A percentile compares a stretch with the other conserved stretches of the same genome.
Conservation (phyloP, 1,140 invertebrate species). For the Sycophaga agraensis region DNA sequence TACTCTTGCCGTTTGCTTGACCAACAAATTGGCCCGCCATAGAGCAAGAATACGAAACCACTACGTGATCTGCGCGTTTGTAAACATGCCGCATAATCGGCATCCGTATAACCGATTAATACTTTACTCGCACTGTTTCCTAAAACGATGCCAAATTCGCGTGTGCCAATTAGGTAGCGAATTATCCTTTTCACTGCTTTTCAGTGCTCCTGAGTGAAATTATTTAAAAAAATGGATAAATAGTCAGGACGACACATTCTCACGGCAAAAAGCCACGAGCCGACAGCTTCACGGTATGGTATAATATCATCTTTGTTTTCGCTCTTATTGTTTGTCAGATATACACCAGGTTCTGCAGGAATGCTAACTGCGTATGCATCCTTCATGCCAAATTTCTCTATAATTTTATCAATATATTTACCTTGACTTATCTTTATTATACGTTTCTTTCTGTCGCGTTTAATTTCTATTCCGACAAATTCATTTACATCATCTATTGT, state of each 20-base stretch:
- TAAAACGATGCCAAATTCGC: conserved; percentile 1
- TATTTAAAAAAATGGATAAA: conserved; percentile 1
- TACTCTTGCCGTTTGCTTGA: conserved; percentile 7
- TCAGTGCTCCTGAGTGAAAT: conserved; percentile 18
- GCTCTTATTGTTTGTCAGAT: neutral
- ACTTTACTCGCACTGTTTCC: neutral
- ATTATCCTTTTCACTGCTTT: conserved; percentile 28
- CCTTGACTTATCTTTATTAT: neutral
- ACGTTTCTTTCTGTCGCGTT: conserved; percentile 27
- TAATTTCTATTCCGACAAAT: conserved; percentile 41
- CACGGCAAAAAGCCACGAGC: conserved; percentile 44
- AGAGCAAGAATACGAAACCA: neutral
- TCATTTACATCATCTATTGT: conserved; percentile 23
- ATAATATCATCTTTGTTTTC: neutral
- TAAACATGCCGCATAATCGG: neutral
- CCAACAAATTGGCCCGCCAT: conserved; percentile 19
- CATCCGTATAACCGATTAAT: neutral
- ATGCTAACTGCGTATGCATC: neutral
- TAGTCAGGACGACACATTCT: conserved; percentile 34
- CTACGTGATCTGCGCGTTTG: neutral
- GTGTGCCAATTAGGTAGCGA: conserved; percentile 18
- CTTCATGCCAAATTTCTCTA: neutral
- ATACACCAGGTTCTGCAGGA: neutral
- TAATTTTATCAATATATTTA: neutral
- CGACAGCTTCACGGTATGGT: conserved; percentile 43